phyloP scores from a whole-genome alignment of 2,797 vertebrate species.

The Steatocranus sp. region DNA sequence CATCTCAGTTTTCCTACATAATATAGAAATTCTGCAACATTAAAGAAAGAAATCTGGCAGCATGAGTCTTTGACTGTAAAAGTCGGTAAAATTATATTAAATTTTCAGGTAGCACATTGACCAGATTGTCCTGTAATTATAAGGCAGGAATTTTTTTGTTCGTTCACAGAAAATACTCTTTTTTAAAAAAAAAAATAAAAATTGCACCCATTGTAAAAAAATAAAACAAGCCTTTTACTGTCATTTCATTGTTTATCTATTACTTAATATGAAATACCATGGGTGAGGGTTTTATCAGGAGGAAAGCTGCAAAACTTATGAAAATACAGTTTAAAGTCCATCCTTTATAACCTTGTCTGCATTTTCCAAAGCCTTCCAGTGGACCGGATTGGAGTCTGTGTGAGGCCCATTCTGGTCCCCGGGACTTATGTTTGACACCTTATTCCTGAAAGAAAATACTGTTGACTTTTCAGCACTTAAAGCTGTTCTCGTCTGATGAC shows the following conservation, averaged over 20 bases:
- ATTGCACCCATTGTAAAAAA: neutral
- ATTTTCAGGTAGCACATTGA: neutral
- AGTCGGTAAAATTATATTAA: neutral
- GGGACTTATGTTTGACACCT: neutral
- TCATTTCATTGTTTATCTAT: neutral
- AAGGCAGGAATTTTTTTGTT: neutral
- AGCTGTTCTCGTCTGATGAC: neutral
- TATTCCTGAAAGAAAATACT: neutral
- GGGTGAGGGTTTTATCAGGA: neutral
- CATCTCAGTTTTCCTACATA: neutral
- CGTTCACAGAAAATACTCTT: neutral
- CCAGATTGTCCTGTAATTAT: neutral
- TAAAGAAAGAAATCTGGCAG: neutral
- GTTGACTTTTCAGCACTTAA: neutral
- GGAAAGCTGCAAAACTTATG: neutral
- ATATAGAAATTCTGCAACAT: neutral
- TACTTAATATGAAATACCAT: neutral
- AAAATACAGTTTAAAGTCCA: neutral
- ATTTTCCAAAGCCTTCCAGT: neutral
- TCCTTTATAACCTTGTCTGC: neutral
- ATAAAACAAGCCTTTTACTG: neutral
- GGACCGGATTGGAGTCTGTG: neutral
- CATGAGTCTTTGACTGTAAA: neutral
- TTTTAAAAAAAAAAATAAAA: accelerated
- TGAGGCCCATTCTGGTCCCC: neutral